These are phyloP conservation scores for Ariopsis seemanni DNA, from an alignment of 2,113 vertebrate genomes.

Conservation along the genomic window DNA sequence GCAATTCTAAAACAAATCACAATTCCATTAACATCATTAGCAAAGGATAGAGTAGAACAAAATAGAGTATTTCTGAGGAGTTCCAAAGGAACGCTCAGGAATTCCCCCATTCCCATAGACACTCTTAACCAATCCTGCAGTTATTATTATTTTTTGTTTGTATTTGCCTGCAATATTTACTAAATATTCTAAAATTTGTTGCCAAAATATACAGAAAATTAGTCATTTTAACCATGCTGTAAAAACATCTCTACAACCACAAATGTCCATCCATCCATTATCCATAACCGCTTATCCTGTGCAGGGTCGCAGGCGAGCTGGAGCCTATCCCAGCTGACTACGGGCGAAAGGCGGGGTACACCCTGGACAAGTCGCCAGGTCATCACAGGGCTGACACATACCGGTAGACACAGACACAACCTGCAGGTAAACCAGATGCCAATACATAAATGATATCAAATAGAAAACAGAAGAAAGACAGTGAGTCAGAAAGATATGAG, in stretches of 20 bases:
- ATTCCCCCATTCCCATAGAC: not conserved
- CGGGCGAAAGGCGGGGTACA: too few species aligned
- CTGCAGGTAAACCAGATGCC: too few species aligned
- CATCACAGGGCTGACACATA: too few species aligned
- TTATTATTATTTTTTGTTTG: not conserved
- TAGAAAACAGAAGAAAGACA: not conserved
- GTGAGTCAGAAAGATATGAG: slow-evolving; percentile 17
- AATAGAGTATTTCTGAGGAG: too few species aligned
- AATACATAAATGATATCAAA: not conserved
- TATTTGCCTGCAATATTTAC: not conserved
- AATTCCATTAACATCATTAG: not conserved
- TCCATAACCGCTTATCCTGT: too few species aligned
- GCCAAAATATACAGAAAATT: not conserved
- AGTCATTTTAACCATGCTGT: not conserved
- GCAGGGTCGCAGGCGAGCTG: too few species aligned
- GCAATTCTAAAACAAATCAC: not conserved
- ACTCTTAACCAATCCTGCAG: not conserved
- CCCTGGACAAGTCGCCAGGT: too few species aligned
- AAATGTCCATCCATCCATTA: too few species aligned
- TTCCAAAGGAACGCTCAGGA: too few species aligned
- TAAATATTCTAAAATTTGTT: not conserved
- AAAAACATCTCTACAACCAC: not conserved
- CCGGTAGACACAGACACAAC: too few species aligned
- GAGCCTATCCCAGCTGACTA: too few species aligned
- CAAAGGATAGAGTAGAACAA: not conserved